Conservation (phyloP, 1,140 invertebrate genomes). For the Anadara kagoshimensis region DNA sequence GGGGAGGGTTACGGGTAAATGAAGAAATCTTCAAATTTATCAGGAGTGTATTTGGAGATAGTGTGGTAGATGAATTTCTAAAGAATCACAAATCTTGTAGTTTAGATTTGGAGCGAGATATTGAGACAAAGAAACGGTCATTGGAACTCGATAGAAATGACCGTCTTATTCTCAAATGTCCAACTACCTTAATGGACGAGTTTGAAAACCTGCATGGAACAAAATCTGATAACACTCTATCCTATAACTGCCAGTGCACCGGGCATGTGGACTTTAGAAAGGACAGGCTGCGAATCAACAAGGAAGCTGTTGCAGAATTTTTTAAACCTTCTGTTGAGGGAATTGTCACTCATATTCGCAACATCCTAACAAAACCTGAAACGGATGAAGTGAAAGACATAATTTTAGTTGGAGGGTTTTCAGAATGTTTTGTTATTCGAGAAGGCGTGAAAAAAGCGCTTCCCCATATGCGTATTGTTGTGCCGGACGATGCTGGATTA, state of each 20-base stretch:
- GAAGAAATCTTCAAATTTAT: not conserved
- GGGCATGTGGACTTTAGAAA: not conserved
- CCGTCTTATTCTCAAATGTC: not conserved
- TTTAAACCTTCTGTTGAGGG: conserved; percentile 1
- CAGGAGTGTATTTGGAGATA: not conserved
- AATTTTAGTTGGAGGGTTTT: conserved; percentile 24
- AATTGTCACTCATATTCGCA: conserved; percentile 1
- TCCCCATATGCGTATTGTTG: conserved; percentile 1
- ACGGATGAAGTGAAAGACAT: not conserved
- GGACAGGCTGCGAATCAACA: not conserved
- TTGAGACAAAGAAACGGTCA: conserved; percentile 2
- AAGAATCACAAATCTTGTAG: not conserved
- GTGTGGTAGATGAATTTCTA: conserved; percentile 13
- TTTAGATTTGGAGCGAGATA: not conserved
- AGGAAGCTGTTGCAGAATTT: not conserved
- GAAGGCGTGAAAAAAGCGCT: conserved; percentile 1
- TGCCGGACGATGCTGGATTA: conserved; percentile 40
- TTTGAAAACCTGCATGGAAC: not conserved
- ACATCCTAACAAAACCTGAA: conserved; percentile 3
- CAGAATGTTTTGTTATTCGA: conserved; percentile 13
- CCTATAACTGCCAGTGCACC: not conserved
- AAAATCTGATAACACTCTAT: not conserved
- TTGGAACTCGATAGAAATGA: not conserved
- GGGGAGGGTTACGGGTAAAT: conserved; percentile 8
- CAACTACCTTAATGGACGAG: not conserved